Base-by-base conservation (phyloP, 2,888 invertebrate species). In the Cataglyphis altisquamis region DNA sequence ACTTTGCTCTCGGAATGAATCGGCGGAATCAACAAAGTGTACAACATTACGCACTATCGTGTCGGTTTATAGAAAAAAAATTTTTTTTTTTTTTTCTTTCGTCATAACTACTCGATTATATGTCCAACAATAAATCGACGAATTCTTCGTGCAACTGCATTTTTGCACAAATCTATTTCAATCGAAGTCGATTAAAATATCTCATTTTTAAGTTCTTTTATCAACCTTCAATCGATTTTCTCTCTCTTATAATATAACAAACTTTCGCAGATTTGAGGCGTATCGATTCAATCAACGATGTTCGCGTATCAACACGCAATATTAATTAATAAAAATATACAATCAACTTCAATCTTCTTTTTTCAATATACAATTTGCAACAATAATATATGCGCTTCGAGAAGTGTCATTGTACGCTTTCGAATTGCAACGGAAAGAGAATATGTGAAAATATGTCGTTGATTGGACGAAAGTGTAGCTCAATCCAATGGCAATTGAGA, bases 21-120 rank as follows among this genome's bases (percentile, higher is more conserved):
- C 63, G 63, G 0, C 48, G 21, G 48, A 18, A 74, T 48, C 63
- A 48, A 48, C 64, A 64, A 48, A 62, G 5, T 63, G 48, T 63
- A 74, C 74, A 64, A 36, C 36, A 74, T 74, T 64, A 64, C 48
- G 48, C 64, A 64, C 21, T 74, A 74, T 8, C 32, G 62, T 10
- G 15, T 36, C 25, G 25, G 1, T 39, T 57, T 18, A 18, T 48
- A 52, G n/a, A 18, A 48, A 10, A 45, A 10, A 45, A 3, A 25
- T 1, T 25, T 25, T 25, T 25, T 48, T n/a, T n/a, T 12, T 9
- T n/a, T 36, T 21, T 62, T 32, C 36, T n/a, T n/a, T 10, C n/a
- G 29, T 29, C 62, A n/a, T 45, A n/a, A 52, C 10, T 74, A 74
- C 32, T 63, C 63, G 32, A 0, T 45, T 45, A 45, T 45, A 62